These are phyloP conservation scores for Podocnemis expansa DNA, from an alignment of 2,113 vertebrate species.

Conservation along the genomic window DNA sequence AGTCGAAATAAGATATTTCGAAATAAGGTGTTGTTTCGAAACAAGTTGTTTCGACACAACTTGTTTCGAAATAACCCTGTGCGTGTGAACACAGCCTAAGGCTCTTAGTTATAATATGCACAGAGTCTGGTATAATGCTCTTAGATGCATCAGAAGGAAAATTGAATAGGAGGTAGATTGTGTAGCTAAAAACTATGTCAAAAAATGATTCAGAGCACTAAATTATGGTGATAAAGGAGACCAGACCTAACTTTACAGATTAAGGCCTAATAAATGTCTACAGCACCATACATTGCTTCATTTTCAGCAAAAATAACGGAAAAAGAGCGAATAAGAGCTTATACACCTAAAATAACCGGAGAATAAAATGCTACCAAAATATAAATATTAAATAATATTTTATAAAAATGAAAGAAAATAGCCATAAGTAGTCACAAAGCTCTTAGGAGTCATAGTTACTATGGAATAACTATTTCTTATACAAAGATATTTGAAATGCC, in stretches of 20 bases:
- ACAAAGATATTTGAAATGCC: slow-evolving; percentile 55
- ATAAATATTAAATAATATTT: neutral
- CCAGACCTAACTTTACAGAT: slow-evolving; percentile 74
- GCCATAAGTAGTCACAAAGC: neutral
- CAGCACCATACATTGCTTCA: slow-evolving; percentile 29
- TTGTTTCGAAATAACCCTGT: no score
- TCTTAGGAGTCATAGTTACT: neutral
- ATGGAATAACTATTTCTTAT: slow-evolving; percentile 1
- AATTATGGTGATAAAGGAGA: slow-evolving; percentile 72
- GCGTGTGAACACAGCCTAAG: no score
- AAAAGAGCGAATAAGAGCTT: slow-evolving; percentile 45
- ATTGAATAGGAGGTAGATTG: slow-evolving; percentile 65
- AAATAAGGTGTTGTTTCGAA: no score
- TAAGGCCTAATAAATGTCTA: slow-evolving; percentile 60
- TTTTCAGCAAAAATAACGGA: slow-evolving; percentile 16
- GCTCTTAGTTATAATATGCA: slow-evolving; percentile 40
- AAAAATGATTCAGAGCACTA: slow-evolving; percentile 74
- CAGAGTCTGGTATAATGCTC: slow-evolving; percentile 41
- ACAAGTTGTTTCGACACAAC: no score
- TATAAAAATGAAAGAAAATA: neutral
- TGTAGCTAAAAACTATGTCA: slow-evolving; percentile 71
- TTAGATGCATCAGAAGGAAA: slow-evolving; percentile 60
- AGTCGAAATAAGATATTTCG: no score
- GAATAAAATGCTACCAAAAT: neutral
- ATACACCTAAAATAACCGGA: neutral